These are phyloP conservation scores for Tricholauxania praeusta DNA, from an alignment of 2,888 invertebrate species.

Conservation along the genomic window DNA sequence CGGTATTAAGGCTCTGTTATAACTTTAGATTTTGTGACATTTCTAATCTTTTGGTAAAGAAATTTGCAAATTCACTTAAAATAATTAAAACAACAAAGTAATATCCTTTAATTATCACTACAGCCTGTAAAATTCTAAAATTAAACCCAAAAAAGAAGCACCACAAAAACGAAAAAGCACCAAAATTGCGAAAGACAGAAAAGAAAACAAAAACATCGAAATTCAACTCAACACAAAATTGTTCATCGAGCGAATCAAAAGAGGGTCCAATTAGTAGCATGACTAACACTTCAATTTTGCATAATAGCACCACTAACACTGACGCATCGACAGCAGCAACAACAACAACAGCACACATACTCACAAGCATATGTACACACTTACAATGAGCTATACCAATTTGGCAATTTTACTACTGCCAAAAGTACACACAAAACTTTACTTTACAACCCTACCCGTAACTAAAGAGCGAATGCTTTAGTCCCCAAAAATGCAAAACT, in stretches of 20 bases:
- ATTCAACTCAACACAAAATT: conserved; percentile 15
- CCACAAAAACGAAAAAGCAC: not conserved
- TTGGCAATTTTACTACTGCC: conserved; percentile 30
- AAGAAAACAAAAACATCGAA: conserved; percentile 1
- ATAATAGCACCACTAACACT: conserved; percentile 31
- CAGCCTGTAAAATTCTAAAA: too few species aligned
- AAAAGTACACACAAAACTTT: conserved; percentile 11
- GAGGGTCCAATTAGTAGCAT: conserved; percentile 37
- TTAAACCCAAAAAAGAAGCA: not conserved
- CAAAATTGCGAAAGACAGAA: conserved; percentile 9
- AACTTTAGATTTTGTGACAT: too few species aligned
- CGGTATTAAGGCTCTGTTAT: too few species aligned
- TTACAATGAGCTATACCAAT: conserved; percentile 29
- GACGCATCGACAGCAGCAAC: conserved; percentile 6
- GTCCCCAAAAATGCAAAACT: too few species aligned
- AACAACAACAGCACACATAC: not conserved
- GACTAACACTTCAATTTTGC: conserved; percentile 36
- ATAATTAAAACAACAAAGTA: too few species aligned
- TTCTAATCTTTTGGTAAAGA: too few species aligned
- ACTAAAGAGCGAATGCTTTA: too few species aligned
- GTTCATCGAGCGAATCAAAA: conserved; percentile 30
- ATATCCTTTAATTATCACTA: too few species aligned
- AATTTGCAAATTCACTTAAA: too few species aligned
- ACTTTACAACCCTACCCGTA: too few species aligned
- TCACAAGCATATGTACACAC: not conserved